Evolutionary conservation across 2,113 vertebrate species (phyloP).

Genomic region (Pomatostomus ruficeps): DNA sequence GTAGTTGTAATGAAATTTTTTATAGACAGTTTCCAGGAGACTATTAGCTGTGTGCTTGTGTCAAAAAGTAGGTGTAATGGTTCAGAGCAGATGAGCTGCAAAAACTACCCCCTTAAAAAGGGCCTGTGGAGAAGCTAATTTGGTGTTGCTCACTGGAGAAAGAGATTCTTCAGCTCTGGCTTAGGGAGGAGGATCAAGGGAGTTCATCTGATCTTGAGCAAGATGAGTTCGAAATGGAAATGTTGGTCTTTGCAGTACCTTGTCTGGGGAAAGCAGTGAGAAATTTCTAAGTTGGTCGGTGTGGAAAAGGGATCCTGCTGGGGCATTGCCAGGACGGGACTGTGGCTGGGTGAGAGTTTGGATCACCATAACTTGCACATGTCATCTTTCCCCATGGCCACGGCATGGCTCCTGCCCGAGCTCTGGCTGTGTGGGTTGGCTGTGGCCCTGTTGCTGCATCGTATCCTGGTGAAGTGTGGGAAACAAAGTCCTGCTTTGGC

Average conservation of each 20-base stretch:
- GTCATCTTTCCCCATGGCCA: not conserved
- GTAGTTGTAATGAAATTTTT: not conserved
- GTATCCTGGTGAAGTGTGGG: not conserved
- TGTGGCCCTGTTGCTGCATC: not conserved
- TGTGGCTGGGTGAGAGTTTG: not conserved
- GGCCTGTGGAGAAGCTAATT: not conserved
- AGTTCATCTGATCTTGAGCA: not conserved
- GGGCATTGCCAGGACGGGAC: not conserved
- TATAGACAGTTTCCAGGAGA: not conserved
- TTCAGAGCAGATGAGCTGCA: not conserved
- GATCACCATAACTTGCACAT: not conserved
- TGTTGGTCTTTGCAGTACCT: not conserved
- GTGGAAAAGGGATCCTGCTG: not conserved
- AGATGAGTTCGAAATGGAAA: not conserved
- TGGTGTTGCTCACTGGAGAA: not conserved
- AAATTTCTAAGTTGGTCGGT: not conserved
- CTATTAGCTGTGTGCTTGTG: not conserved
- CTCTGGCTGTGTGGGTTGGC: not conserved
- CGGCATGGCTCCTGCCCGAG: fast-evolving
- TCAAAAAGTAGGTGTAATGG: not conserved
- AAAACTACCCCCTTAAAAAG: not conserved
- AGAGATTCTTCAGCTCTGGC: not conserved
- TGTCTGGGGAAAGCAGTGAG: not conserved
- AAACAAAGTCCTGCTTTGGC: not conserved
- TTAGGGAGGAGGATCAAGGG: not conserved